Evolutionary conservation across 2,113 vertebrate species (phyloP).

Genomic region (Dasyprocta punctata): DNA sequence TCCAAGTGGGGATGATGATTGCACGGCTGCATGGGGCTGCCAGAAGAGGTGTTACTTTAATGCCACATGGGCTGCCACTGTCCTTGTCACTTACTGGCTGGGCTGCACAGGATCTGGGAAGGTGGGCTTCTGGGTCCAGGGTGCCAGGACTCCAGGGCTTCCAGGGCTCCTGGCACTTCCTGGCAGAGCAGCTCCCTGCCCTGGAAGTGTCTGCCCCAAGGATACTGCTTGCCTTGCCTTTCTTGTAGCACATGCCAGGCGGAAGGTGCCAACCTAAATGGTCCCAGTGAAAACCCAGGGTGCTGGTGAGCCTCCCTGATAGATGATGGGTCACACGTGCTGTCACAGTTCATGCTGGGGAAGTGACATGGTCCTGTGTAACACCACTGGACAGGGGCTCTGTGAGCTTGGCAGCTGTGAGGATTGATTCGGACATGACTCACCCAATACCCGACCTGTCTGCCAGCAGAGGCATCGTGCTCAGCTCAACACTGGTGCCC

Average conservation of each 20-base stretch:
- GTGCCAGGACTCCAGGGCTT: not conserved
- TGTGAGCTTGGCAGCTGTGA: not conserved
- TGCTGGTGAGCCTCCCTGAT: not conserved
- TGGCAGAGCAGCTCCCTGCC: not conserved
- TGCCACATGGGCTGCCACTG: not conserved
- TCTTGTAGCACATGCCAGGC: not conserved
- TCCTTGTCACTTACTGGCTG: not conserved
- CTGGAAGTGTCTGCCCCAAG: not conserved
- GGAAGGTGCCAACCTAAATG: not conserved
- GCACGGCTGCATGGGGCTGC: fast-evolving
- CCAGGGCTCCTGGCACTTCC: not conserved
- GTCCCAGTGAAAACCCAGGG: not conserved
- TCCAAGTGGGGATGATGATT: not conserved
- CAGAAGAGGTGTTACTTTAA: not conserved
- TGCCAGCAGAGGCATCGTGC: too few relatives aligned
- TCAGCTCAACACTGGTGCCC: too few relatives aligned
- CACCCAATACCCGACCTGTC: too few relatives aligned
- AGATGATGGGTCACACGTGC: fast-evolving
- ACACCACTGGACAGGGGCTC: not conserved
- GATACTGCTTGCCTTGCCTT: not conserved
- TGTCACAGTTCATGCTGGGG: not conserved
- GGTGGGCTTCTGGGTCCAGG: not conserved
- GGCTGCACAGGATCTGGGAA: not conserved
- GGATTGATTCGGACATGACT: too few relatives aligned
- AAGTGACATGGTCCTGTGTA: not conserved